Evolutionary conservation across 2,113 vertebrate genomes (phyloP).

Genomic region (Oenanthe oenanthe): DNA sequence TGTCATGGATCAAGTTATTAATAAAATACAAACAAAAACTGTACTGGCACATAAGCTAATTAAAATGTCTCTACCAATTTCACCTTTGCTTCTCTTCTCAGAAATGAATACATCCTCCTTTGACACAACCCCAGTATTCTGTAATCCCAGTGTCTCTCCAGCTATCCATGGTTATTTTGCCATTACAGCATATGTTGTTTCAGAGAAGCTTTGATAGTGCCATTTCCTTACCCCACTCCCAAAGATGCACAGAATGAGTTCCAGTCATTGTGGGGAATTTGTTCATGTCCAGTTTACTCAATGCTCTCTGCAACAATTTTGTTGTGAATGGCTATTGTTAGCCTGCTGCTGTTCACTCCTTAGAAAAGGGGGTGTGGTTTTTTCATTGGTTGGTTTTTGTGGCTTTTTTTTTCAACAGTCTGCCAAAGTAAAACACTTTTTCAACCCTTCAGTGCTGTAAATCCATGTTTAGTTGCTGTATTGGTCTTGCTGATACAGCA

Average conservation of each 20-base stretch:
- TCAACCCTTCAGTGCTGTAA: neutral
- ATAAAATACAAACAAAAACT: slow-evolving; percentile 25
- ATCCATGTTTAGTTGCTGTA: neutral
- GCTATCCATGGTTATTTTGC: neutral
- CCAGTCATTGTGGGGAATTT: neutral
- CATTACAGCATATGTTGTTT: neutral
- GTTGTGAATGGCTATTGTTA: neutral
- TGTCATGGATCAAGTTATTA: neutral
- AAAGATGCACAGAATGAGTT: neutral
- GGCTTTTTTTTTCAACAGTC: neutral
- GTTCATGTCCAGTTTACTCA: neutral
- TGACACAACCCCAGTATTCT: accelerated
- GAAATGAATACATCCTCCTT: neutral
- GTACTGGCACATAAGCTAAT: neutral
- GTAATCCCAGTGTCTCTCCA: neutral
- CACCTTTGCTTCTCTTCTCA: slow-evolving; percentile 11
- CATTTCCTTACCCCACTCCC: neutral
- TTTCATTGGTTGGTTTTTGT: neutral
- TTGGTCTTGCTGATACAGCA: neutral
- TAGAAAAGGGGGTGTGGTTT: neutral
- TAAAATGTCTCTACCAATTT: slow-evolving; percentile 24
- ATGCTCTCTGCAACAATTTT: neutral
- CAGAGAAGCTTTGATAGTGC: neutral
- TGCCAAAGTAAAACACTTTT: neutral
- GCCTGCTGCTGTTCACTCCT: neutral